Conservation (phyloP, 2,797 vertebrate species). For the Lepilemur septentrionalis region DNA sequence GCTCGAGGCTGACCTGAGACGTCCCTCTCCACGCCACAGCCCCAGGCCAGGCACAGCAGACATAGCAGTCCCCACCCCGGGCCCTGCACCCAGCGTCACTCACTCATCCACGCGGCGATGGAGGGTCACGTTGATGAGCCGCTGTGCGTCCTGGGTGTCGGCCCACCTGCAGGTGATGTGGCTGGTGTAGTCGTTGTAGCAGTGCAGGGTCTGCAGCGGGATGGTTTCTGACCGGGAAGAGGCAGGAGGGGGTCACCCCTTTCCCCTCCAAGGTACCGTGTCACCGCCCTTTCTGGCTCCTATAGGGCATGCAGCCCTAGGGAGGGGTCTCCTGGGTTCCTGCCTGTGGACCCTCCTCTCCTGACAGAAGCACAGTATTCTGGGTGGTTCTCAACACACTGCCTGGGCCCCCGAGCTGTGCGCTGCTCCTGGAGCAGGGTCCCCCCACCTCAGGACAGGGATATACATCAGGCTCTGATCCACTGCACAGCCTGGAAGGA, state of each 20-base stretch:
- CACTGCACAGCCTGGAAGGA: neutral
- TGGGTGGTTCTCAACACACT: accelerated
- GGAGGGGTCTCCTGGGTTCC: neutral
- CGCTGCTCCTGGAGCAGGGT: neutral
- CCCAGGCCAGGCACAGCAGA: accelerated
- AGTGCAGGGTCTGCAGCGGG: constrained; percentile 80
- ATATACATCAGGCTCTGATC: accelerated
- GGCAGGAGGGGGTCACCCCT: neutral
- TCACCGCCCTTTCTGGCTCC: neutral
- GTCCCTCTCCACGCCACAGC: neutral
- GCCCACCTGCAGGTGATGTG: constrained; percentile 82
- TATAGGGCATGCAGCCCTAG: no score
- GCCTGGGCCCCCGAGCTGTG: neutral
- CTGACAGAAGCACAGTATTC: neutral
- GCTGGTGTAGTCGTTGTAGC: constrained; percentile 82
- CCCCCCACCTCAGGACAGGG: neutral
- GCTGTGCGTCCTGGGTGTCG: constrained; percentile 54
- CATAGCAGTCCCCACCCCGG: accelerated
- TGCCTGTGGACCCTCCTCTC: neutral
- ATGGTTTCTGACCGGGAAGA: constrained; percentile 74
- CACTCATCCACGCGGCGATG: constrained; percentile 11
- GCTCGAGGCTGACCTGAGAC: neutral
- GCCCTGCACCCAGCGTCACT: constrained; percentile 10
- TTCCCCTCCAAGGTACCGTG: neutral
- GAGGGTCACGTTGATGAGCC: constrained; percentile 79